These are phyloP conservation scores for Daktulosphaira vitifoliae DNA, from an alignment of 1,140 invertebrate genomes.

Conservation along the genomic window DNA sequence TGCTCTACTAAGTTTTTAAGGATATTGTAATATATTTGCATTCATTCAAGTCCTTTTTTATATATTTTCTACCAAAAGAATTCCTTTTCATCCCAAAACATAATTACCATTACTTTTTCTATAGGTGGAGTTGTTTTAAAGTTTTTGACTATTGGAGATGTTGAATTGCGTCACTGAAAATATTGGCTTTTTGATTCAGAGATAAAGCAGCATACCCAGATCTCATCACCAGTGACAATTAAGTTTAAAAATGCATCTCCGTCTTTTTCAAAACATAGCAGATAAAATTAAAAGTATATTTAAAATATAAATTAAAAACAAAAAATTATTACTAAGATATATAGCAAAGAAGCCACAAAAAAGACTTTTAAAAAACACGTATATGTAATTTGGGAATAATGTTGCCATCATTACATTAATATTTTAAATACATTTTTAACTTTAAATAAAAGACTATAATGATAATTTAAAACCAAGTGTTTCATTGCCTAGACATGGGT, in stretches of 20 bases:
- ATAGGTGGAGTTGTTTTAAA: not conserved
- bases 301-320: too few species aligned
- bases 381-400: too few species aligned
- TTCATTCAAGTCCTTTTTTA: conserved; percentile 2
- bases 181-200: conserved; percentile 37
- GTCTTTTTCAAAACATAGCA: too few species aligned
- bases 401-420: too few species aligned
- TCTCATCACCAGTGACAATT: conserved; percentile 34
- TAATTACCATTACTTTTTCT: conserved; percentile 7
- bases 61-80: conserved; percentile 4
- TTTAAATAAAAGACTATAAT: too few species aligned
- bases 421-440: too few species aligned
- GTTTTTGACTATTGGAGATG: not conserved
- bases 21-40: not conserved
- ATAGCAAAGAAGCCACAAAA: too few species aligned
- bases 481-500: too few species aligned
- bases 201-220: conserved; percentile 31
- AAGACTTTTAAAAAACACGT: too few species aligned
- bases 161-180: conserved; percentile 29
- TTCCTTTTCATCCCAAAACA: conserved; percentile 14
- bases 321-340: too few species aligned
- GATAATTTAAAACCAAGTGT: too few species aligned
- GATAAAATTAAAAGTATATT: too few species aligned
- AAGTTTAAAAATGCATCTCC: conserved; percentile 27
- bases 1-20: not conserved